phyloP scores from a whole-genome alignment of 2,797 vertebrate genomes.

The Gadopsis bispinosus region DNA sequence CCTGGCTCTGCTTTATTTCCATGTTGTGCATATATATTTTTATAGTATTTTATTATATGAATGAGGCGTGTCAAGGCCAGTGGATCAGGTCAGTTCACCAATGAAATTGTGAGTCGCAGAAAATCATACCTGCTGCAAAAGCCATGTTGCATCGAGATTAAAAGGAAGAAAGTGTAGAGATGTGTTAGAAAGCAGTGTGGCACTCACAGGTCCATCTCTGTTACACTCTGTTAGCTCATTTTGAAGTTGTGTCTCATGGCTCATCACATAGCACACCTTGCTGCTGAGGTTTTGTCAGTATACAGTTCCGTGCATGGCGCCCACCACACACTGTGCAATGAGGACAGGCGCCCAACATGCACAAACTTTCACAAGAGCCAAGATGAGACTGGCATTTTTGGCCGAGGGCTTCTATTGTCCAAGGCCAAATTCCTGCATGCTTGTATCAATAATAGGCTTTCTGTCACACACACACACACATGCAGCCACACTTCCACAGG shows the following conservation, averaged over 20 bases:
- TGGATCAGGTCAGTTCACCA: background rate
- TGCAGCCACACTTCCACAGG: conserved; percentile 32
- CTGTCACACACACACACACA: conserved; percentile 8
- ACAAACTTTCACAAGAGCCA: conserved; percentile 26
- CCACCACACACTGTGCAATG: conserved; percentile 16
- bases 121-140: background rate
- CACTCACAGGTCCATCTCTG: background rate
- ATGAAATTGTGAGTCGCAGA: background rate
- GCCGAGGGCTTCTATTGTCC: conserved; percentile 53
- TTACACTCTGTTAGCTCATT: background rate
- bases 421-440: conserved; percentile 64
- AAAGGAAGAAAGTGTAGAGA: background rate
- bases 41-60: background rate
- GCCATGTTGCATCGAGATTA: background rate
- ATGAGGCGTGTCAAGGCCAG: background rate
- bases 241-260: conserved; percentile 12
- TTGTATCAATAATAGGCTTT: conserved; percentile 59
- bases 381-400: conserved; percentile 65
- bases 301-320: conserved; percentile 27
- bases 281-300: conserved; percentile 24
- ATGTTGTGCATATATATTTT: background rate
- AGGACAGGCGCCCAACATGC: background rate
- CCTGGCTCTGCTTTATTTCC: background rate
- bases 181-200: background rate
- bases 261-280: background rate